Base-by-base conservation (phyloP, 2,797 vertebrate species). In the Chaunax sp. region DNA sequence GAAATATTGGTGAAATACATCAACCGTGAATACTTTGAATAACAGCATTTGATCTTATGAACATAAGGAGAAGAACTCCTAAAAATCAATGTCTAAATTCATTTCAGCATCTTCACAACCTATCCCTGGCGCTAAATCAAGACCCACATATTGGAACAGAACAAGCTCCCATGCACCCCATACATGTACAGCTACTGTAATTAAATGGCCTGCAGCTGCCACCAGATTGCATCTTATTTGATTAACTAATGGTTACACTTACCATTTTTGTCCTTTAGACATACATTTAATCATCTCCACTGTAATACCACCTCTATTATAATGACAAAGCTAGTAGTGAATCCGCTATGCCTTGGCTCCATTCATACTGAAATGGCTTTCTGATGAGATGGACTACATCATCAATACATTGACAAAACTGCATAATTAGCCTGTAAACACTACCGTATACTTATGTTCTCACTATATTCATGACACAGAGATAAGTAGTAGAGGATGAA, bases 171-270 rank as follows among this genome's bases (percentile, higher is more conserved):
- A n/a, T n/a, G n/a, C 1, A 10, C 22, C 9, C 20, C 10, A 40
- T 47, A 11, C 45, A 60, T 62, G 38, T 41, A 25, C 50, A 18
- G n/a, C 5, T 23, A 15, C 46, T 33, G 46, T 33, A 69, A 54
- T 64, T 71, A 58, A 61, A 64, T 49, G 28, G 23, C 53, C 64
- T 37, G 66, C 72, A 76, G 52, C 71, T 67, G 62, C 55, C n/a
- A 47, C 37, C 56, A 38, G 53, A 68, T 58, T 26, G 22, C 22
- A 58, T 41, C 58, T 52, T 47, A 38, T 72, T 81, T 75, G 72
- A 82, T 84, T 75, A 69, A 50, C 72, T 82, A 82, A 82, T 80
- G 72, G 41, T 75, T 37, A 58, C 56, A 25, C 62, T 62, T 57
- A 64, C 62, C 45, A 72, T 50, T 56, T 55, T 30, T 51, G 54